A percentile compares a stretch with the other conserved stretches of the same genome.
Conservation (phyloP, 2,888 invertebrate genomes). For the Patella caerulea region DNA sequence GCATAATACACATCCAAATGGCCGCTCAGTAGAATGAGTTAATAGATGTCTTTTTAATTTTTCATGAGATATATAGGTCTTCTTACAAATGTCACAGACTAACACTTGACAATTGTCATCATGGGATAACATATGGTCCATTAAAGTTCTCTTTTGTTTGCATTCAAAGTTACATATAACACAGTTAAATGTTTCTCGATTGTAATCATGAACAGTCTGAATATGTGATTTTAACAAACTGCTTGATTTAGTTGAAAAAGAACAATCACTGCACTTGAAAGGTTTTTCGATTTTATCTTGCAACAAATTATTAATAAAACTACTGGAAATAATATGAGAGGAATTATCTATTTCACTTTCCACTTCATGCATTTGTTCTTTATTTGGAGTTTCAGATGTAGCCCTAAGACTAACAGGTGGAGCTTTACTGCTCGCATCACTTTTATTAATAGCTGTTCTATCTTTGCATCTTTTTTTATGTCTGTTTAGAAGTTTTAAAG, state of each 20-base stretch:
- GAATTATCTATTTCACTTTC: background rate
- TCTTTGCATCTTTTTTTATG: conserved; percentile 23
- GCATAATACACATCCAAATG: conserved; percentile 36
- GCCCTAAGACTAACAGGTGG: background rate
- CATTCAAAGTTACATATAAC: conserved; percentile 25
- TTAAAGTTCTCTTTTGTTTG: conserved; percentile 31
- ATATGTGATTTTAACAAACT: conserved; percentile 28
- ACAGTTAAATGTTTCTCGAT: conserved; percentile 29
- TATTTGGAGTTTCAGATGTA: background rate
- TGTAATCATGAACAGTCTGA: conserved; percentile 25
- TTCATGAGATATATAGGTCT: conserved; percentile 29
- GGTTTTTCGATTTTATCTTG: background rate
- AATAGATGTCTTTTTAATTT: conserved; percentile 40
- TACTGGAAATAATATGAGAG: background rate
- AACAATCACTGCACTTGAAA: conserved; percentile 19
- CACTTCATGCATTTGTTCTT: background rate
- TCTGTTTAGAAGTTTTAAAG: conserved; percentile 19
- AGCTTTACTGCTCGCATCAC: background rate
- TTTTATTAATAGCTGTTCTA: background rate
- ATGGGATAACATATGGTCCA: conserved; percentile 29
- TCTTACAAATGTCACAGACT: conserved; percentile 34
- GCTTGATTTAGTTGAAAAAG: conserved; percentile 14
- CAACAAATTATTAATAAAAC: background rate
- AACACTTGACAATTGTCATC: background rate
- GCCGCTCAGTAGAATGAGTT: conserved; percentile 34